A percentile compares a stretch with the other conserved stretches of the same genome.
phyloP scores from a whole-genome alignment of 1,140 invertebrate genomes.

The Agrypnia vestita region DNA sequence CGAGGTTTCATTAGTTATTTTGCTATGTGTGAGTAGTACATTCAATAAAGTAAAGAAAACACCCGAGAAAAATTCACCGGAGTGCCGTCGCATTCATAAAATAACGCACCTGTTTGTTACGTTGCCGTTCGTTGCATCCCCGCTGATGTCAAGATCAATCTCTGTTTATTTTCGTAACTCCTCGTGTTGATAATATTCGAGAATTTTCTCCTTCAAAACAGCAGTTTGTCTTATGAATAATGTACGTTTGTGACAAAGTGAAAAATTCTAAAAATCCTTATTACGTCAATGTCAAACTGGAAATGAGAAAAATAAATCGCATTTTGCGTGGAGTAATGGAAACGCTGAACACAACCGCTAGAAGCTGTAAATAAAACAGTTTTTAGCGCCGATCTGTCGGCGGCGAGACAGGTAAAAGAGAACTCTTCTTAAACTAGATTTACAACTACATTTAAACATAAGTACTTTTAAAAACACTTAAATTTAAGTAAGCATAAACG shows the following conservation, averaged over 20 bases:
- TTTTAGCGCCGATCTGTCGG: too few species aligned
- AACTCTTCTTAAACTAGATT: too few species aligned
- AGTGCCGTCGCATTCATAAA: slow-evolving; percentile 16
- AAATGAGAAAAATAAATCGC: too few species aligned
- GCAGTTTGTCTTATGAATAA: slow-evolving; percentile 12
- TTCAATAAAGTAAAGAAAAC: slow-evolving; percentile 1
- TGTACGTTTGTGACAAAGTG: background rate
- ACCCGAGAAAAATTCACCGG: slow-evolving; percentile 1
- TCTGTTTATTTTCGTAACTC: slow-evolving; percentile 30
- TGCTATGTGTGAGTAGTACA: background rate
- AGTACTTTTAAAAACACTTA: too few species aligned
- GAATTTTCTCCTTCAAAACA: slow-evolving; percentile 16
- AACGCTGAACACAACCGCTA: too few species aligned
- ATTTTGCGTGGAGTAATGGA: too few species aligned
- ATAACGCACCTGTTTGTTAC: slow-evolving; percentile 15
- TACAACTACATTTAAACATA: too few species aligned
- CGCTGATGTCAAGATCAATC: slow-evolving; percentile 16
- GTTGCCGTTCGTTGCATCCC: slow-evolving; percentile 6
- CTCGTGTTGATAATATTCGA: slow-evolving; percentile 28
- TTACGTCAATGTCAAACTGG: too few species aligned
- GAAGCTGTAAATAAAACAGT: too few species aligned
- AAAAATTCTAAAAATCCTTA: background rate
- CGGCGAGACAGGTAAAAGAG: too few species aligned
- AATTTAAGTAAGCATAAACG: too few species aligned
- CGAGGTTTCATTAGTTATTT: background rate